Percentiles rank a stretch among this genome's conserved stretches.
Evolutionary conservation across 2,797 vertebrate genomes (phyloP).

Genomic region (Pangasius krempfi): DNA sequence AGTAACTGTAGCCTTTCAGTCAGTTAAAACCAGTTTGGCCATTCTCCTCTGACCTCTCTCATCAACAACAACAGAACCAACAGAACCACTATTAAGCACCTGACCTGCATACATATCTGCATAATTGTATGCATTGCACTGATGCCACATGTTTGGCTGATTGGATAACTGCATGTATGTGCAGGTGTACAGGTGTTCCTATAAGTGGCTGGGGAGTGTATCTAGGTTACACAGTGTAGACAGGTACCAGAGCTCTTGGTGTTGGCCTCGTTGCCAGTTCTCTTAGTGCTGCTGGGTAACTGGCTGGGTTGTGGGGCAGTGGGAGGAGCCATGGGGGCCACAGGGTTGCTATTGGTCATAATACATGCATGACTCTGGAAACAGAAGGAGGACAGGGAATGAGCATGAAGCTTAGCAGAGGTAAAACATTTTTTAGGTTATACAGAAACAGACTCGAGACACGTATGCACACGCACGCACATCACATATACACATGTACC

Average conservation of each 20-base stretch:
- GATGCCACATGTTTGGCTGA: not conserved
- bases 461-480: not conserved
- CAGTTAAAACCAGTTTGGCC: not conserved
- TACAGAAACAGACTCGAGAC: not conserved
- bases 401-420: not conserved
- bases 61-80: not conserved
- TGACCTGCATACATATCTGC: not conserved
- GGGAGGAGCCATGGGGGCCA: slow-evolving; percentile 62
- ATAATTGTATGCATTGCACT: not conserved
- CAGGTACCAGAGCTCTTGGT: slow-evolving; percentile 76
- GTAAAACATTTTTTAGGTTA: not conserved
- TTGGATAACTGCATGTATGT: not conserved
- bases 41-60: not conserved
- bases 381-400: slow-evolving; percentile 33
- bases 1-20: not conserved
- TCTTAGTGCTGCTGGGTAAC: slow-evolving; percentile 72
- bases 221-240: not conserved
- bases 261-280: slow-evolving; percentile 70
- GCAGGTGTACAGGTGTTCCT: not conserved
- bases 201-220: not conserved
- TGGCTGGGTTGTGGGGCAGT: slow-evolving; percentile 69
- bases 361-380: slow-evolving; percentile 76
- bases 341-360: slow-evolving; percentile 68
- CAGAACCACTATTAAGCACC: not conserved
- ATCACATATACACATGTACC: not conserved